Evolutionary conservation across 2,797 vertebrate species (phyloP).

Genomic region (Parambassis ranga): DNA sequence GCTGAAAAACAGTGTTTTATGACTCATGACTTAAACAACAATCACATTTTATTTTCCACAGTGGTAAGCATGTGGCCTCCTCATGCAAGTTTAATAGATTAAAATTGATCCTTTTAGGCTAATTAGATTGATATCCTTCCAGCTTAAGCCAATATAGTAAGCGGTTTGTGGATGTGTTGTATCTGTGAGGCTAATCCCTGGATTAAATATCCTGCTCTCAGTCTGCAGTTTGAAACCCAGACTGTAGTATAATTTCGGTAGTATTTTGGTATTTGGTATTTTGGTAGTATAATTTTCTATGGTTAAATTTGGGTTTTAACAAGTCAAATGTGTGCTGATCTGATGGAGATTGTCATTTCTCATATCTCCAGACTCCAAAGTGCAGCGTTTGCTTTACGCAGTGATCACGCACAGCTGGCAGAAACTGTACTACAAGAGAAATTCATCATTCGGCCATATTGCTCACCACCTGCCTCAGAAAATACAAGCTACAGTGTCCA

Average conservation of each 20-base stretch:
- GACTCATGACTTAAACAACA: slow-evolving; percentile 41
- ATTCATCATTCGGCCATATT: slow-evolving; percentile 25
- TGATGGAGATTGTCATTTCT: slow-evolving; percentile 15
- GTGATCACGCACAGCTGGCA: slow-evolving; percentile 28
- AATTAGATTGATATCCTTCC: slow-evolving; percentile 60
- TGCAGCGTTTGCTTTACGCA: slow-evolving; percentile 17
- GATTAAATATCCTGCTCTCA: no score
- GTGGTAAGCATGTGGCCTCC: slow-evolving; percentile 42
- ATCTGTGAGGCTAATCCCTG: no score
- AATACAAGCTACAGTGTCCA: neutral
- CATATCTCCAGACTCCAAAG: neutral
- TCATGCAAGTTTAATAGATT: slow-evolving; percentile 64
- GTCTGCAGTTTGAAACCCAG: no score
- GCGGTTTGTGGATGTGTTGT: slow-evolving; percentile 39
- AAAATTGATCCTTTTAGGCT: slow-evolving; percentile 60
- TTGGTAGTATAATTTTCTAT: no score
- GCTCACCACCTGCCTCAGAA: slow-evolving; percentile 7
- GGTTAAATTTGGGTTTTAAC: no score
- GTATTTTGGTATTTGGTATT: no score
- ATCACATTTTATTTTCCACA: slow-evolving; percentile 12
- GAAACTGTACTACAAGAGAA: slow-evolving; percentile 2
- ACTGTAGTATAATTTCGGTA: no score
- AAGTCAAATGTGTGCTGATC: slow-evolving; percentile 20
- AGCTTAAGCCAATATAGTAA: slow-evolving; percentile 41
- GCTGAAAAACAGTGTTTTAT: slow-evolving; percentile 74